Conservation (phyloP, 2,888 invertebrate genomes). For the Piscicola geometra region DNA sequence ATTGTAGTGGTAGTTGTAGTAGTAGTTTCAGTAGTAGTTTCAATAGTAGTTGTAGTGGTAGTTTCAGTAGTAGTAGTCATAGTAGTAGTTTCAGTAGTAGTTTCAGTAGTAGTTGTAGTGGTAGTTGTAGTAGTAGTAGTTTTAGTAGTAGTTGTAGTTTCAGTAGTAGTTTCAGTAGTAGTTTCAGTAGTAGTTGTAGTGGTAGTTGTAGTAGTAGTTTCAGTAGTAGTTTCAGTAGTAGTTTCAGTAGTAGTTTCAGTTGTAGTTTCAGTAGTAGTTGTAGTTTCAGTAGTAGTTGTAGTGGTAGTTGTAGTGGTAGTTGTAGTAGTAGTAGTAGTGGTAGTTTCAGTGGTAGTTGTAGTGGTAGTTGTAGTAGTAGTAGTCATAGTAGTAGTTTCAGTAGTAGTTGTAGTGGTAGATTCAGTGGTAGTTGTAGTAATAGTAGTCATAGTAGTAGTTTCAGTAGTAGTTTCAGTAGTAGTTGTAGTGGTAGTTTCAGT, state of each 20-base stretch:
- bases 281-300: constrained; percentile 41
- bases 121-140: too few relatives aligned
- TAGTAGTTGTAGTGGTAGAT: constrained; percentile 25
- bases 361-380: constrained; percentile 2
- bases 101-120: too few relatives aligned
- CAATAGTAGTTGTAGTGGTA: constrained; percentile 36
- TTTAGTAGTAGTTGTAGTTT: too few relatives aligned
- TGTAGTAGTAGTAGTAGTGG: constrained; percentile 6
- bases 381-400: background rate
- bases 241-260: constrained; percentile 36
- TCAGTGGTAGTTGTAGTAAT: constrained; percentile 36
- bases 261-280: constrained; percentile 34
- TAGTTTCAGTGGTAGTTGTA: background rate
- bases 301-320: background rate
- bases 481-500: constrained; percentile 33
- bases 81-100: background rate
- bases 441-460: constrained; percentile 37
- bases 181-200: constrained; percentile 31
- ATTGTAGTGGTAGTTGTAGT: constrained; percentile 36
- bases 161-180: constrained; percentile 34
- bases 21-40: constrained; percentile 33
- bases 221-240: constrained; percentile 36
- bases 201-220: constrained; percentile 29
- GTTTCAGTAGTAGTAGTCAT: background rate
- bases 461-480: constrained; percentile 36